A percentile compares a stretch with the other conserved stretches of the same genome.
These are phyloP conservation scores for Lamproptera curius DNA, from an alignment of 2,888 invertebrate species.

Conservation along the genomic window DNA sequence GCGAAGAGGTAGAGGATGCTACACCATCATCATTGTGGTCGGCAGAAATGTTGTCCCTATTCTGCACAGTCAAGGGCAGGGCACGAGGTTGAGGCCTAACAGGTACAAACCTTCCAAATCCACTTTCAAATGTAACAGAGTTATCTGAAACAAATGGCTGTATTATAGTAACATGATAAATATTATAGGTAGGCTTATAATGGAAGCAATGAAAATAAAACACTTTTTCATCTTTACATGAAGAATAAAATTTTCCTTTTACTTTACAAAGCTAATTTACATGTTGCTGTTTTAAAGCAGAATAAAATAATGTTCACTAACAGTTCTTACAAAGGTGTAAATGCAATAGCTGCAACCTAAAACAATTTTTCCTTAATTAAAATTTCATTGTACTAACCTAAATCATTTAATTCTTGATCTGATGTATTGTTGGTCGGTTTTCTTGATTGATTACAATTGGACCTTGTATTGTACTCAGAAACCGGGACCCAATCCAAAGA, in stretches of 20 bases:
- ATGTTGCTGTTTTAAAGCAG: too few species aligned
- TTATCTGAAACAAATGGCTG: slow-evolving; percentile 67
- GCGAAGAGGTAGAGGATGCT: slow-evolving; percentile 52
- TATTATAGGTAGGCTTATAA: neutral
- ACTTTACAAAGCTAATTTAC: too few species aligned
- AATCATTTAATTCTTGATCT: slow-evolving; percentile 69
- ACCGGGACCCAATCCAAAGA: slow-evolving; percentile 76
- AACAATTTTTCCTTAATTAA: too few species aligned
- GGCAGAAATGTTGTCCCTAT: slow-evolving; percentile 53
- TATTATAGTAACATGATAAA: slow-evolving; percentile 16
- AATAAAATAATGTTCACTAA: too few species aligned
- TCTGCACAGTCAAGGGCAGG: slow-evolving; percentile 64
- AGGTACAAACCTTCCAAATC: slow-evolving; percentile 72
- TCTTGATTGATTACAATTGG: slow-evolving; percentile 67
- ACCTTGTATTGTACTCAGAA: slow-evolving; percentile 69
- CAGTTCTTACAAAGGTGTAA: too few species aligned
- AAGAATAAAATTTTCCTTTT: too few species aligned
- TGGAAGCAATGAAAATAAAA: neutral
- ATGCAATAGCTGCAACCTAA: too few species aligned
- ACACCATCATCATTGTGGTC: slow-evolving; percentile 63
- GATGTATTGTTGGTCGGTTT: slow-evolving; percentile 69
- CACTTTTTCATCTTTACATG: too few species aligned
- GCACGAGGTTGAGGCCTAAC: slow-evolving; percentile 71
- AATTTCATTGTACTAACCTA: slow-evolving; percentile 70
- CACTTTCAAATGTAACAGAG: slow-evolving; percentile 65